Conservation (phyloP, 2,797 vertebrate species). For the Liparis tanakae region DNA sequence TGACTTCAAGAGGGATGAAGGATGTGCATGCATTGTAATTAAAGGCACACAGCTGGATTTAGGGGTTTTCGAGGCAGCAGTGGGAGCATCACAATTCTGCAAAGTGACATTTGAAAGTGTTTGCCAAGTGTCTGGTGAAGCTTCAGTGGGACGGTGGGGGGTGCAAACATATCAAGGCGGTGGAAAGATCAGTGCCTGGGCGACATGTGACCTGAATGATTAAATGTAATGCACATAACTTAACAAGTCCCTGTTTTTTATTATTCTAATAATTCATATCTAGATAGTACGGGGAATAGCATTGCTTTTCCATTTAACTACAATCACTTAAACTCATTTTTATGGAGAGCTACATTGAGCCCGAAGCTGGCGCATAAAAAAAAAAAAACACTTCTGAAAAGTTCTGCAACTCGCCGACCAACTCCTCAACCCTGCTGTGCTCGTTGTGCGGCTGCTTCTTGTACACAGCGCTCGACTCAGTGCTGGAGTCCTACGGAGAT, state of each 20-base stretch:
- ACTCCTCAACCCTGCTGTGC: constrained; percentile 37
- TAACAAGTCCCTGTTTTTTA: too few relatives aligned
- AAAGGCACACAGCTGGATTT: constrained; percentile 33
- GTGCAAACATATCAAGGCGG: constrained; percentile 48
- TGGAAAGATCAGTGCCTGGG: constrained; percentile 47
- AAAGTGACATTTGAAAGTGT: constrained; percentile 70
- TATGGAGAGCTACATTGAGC: constrained; percentile 2
- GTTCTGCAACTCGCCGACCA: constrained; percentile 37
- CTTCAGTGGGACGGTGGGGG: constrained; percentile 44
- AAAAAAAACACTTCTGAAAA: constrained; percentile 22
- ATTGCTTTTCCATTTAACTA: neutral
- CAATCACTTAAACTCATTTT: neutral
- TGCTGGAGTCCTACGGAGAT: constrained; percentile 46
- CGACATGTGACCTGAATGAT: constrained; percentile 48
- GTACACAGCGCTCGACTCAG: constrained; percentile 30
- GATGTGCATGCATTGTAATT: neutral
- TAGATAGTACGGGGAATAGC: neutral
- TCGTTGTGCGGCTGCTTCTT: constrained; percentile 50
- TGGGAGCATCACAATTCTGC: constrained; percentile 47
- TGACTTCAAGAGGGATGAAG: constrained; percentile 9
- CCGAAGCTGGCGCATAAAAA: constrained; percentile 31
- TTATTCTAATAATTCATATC: neutral
- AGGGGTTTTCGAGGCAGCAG: constrained; percentile 29
- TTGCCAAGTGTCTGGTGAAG: constrained; percentile 53
- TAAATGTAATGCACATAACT: constrained; percentile 31